Evolutionary conservation across 2,797 vertebrate genomes (phyloP).

Genomic region (Lycodopsis pacificus): DNA sequence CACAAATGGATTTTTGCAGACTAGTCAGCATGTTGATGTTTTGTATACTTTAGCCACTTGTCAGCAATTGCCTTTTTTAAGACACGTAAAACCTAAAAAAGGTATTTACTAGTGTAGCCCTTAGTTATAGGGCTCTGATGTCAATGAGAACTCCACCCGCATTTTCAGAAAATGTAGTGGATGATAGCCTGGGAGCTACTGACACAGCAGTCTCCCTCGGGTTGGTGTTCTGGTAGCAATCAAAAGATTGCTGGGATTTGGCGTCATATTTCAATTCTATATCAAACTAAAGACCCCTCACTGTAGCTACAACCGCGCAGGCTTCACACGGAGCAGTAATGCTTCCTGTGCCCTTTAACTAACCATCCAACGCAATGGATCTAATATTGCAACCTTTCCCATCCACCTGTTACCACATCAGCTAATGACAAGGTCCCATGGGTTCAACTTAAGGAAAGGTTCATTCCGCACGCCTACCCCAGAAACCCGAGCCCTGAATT

Average conservation of each 20-base stretch:
- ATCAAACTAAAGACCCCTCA: conserved; percentile 14
- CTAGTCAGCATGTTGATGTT: too few relatives aligned
- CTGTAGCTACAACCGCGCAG: conserved; percentile 2
- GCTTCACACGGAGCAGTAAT: not conserved
- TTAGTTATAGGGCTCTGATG: not conserved
- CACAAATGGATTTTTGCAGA: too few relatives aligned
- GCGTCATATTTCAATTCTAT: conserved; percentile 25
- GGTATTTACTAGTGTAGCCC: not conserved
- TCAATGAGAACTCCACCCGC: conserved; percentile 2
- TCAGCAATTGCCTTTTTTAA: too few relatives aligned
- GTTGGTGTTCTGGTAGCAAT: conserved; percentile 5
- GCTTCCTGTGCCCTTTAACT: conserved; percentile 1
- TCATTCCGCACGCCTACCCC: conserved; percentile 58
- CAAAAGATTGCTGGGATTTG: conserved; percentile 6
- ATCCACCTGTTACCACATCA: conserved; percentile 73
- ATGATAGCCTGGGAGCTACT: not conserved
- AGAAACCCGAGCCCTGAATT: conserved; percentile 72
- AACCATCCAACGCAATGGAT: conserved; percentile 32
- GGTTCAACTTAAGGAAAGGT: conserved; percentile 62
- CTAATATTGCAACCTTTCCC: conserved; percentile 34
- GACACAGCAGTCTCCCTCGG: not conserved
- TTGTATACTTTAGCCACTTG: too few relatives aligned
- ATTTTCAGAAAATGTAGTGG: conserved; percentile 9
- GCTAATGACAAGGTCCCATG: conserved; percentile 67
- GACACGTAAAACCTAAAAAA: too few relatives aligned